Evolutionary conservation across 53 echinoderm and acorn worm species (phyloP), one percentile per base, ranked within the genome.

Genomic region (Zoroaster sp.): DNA sequence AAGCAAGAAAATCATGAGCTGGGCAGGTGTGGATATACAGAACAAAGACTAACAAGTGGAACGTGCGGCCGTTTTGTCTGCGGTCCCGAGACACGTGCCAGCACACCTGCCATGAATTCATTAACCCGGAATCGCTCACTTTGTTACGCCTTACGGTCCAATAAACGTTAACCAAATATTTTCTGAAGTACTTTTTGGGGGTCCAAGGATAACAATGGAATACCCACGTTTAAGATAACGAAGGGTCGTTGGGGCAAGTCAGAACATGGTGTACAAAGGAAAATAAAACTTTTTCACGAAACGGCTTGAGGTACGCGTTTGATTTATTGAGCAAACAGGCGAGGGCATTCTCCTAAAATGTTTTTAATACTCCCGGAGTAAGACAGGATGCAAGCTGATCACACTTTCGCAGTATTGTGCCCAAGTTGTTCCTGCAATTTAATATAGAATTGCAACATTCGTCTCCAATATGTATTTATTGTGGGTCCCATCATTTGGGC

Each of bases 41-140:
- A 43, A 73, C 73, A 73, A 73, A 73, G 73, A 40, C 40, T 12
- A 39, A 73, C 39, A 17, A 39, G 40, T 25, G 49, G 76, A 76
- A 51, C 81, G 81, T 66, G 81, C 66, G 66, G 23, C 1, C 15
- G 37, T 42, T 66, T 81, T 81, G 81, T 81, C 42, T 40, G 72
- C 33, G 72, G 0, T 25, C 36, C 14, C 4, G 2, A 21, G 85
- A 36, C 85, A 85, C 85, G 85, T 70, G 85, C 69, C 85, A 59
- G 49, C 70, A 45, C 85, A 85, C 85, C 85, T 85, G 85, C 25
- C 71, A 35, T n/a, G 40, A 15, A 36, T 59, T 35, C 21, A 79
- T 79, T 79, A 37, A 40, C 41, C 44, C 18, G 31, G 66, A 81
- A 81, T 41, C 35, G 8, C 20, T 51, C 25, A 65, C 30, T n/a